Percentiles rank a stretch among this genome's conserved stretches.
Evolutionary conservation across 2,797 vertebrate genomes (phyloP).

Genomic region (Buphagus erythrorhynchus): DNA sequence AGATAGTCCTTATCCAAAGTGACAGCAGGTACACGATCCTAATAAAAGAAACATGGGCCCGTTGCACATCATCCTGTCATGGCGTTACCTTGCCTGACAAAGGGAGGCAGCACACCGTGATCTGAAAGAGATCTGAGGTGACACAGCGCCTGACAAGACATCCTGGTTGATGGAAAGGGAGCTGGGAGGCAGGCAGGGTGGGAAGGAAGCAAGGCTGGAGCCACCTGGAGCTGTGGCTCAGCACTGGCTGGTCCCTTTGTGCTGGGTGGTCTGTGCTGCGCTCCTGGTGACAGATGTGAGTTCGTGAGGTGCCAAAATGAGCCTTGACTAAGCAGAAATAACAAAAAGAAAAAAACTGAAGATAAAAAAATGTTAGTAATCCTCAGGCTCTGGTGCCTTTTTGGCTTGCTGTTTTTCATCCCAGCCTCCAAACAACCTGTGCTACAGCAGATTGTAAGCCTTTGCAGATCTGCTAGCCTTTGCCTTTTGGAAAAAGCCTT

Average conservation of each 20-base stretch:
- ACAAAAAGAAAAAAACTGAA: not conserved
- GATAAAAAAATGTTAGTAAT: not conserved
- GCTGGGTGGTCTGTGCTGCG: not conserved
- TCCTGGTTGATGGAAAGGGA: not conserved
- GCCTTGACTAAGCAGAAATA: not conserved
- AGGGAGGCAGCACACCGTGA: not conserved
- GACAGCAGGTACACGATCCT: conserved; percentile 50
- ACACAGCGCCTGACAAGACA: not conserved
- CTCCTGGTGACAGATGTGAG: not conserved
- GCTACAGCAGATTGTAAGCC: not conserved
- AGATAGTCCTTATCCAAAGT: conserved; percentile 32
- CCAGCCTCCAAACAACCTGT: not conserved
- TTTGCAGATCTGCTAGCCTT: conserved; percentile 4
- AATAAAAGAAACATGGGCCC: conserved; percentile 41
- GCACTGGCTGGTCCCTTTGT: not conserved
- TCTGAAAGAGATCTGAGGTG: conserved; percentile 20
- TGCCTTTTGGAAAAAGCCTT: conserved; percentile 24
- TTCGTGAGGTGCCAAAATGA: not conserved
- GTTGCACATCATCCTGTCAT: not conserved
- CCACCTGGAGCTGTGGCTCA: not conserved
- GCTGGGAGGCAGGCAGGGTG: not conserved
- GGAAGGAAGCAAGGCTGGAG: not conserved
- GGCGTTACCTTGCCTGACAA: conserved; percentile 7
- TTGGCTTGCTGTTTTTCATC: not conserved
- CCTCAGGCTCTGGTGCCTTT: not conserved